Percentiles rank a stretch among this genome's conserved stretches.
These are phyloP conservation scores for Hippoglossus hippoglossus DNA, from an alignment of 2,797 vertebrate species.

Conservation along the genomic window DNA sequence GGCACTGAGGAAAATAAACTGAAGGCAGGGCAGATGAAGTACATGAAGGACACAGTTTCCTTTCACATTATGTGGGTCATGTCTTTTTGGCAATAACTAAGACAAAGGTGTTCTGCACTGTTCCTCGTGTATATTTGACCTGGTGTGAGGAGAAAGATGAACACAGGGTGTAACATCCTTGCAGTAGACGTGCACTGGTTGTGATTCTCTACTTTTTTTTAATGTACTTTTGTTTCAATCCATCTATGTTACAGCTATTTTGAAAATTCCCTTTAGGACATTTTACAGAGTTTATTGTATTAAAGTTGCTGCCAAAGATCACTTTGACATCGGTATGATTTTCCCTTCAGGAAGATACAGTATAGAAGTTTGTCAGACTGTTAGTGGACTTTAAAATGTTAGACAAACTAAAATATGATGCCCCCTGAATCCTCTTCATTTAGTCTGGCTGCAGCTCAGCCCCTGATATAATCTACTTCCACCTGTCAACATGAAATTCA, in stretches of 20 bases:
- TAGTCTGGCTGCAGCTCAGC: constrained; percentile 32
- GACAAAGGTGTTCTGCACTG: background rate
- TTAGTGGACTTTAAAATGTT: background rate
- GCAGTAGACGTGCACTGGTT: background rate
- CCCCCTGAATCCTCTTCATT: constrained; percentile 35
- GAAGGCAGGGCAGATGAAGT: background rate
- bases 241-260: background rate
- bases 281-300: constrained; percentile 1
- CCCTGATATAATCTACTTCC: constrained; percentile 49
- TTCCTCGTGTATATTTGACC: background rate
- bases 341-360: constrained; percentile 1
- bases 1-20: background rate
- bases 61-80: background rate
- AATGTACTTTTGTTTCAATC: background rate
- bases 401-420: constrained; percentile 4
- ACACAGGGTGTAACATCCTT: too few relatives aligned
- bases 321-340: constrained; percentile 16
- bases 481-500: constrained; percentile 54
- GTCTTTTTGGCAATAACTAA: background rate
- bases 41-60: background rate
- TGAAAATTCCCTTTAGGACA: background rate
- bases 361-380: background rate
- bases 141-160: background rate
- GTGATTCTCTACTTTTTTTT: background rate
- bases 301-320: constrained; percentile 10